Evolutionary conservation across 2,797 vertebrate species (phyloP), one percentile per base, ranked within the genome.

Genomic region (Serranus cabrilla): DNA sequence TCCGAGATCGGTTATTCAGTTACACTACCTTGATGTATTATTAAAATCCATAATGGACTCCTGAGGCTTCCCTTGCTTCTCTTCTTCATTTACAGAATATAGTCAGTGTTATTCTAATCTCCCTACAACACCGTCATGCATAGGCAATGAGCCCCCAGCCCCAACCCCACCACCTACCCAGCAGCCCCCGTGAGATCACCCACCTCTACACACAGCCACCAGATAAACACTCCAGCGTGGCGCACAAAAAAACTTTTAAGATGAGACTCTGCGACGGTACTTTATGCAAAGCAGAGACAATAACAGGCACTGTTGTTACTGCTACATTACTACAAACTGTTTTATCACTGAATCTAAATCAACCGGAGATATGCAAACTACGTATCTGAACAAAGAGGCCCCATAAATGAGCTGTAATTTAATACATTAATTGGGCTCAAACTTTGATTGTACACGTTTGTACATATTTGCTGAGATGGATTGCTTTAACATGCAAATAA

Each of bases 41-140:
- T 99, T 99, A 98, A 99, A 99, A 98, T 97, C 96, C 96, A 97
- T 99, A 99, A 99, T 98, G 97, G 97, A 97, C 98, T 99, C 98
- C 95, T 90, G 98, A 97, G 98, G 96, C 95, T 96, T 96, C 95
- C 94, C 94, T 96, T 97, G 96, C 96, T 96, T 97, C 96, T 97
- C 96, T 95, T 95, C 97, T 97, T 98, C 97, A 97, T 99, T 99
- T 99, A 99, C 97, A 98, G 97, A 98, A 98, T 97, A 97, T 96
- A 97, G 97, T 97, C 96, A 96, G 94, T 98, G 97, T 99, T 98
- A 97, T 98, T 99, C 97, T 99, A 99, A 99, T 99, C 96, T 98
- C 95, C 95, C 96, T 93, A 97, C 97, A 98, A 97, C 95, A 95
- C 96, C 93, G 92, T 95, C 96, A 97, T 98, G 96, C 97, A 98